Percentiles rank a stretch among this genome's conserved stretches.
These are phyloP conservation scores for Silvanus unidentatus DNA, from an alignment of 2,888 invertebrate species.

Conservation along the genomic window DNA sequence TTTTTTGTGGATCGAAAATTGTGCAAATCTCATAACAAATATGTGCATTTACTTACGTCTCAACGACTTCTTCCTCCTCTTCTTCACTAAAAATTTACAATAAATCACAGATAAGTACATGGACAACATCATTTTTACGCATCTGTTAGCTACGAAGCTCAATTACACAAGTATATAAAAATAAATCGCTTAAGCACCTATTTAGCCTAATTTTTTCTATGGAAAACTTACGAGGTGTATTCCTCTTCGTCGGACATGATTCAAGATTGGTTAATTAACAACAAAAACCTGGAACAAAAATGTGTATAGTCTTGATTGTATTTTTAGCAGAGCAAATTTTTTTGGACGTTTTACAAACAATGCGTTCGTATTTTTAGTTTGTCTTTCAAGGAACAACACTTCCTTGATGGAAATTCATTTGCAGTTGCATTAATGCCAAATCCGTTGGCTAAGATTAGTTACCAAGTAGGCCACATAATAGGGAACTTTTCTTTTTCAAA, in stretches of 20 bases:
- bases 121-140: conserved; percentile 9
- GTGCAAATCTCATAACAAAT: too few relatives aligned
- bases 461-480: too few relatives aligned
- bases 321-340: neutral
- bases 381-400: neutral
- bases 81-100: conserved; percentile 52
- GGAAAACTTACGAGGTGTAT: conserved; percentile 90
- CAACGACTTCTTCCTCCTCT: conserved; percentile 72
- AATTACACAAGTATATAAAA: conserved; percentile 18
- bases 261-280: conserved; percentile 51
- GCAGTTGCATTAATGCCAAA: too few relatives aligned
- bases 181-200: too few relatives aligned
- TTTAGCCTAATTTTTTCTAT: neutral
- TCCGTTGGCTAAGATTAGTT: too few relatives aligned
- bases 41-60: conserved; percentile 78
- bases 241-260: conserved; percentile 94
- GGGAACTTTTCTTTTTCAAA: neutral
- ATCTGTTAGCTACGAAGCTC: conserved; percentile 31
- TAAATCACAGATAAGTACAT: conserved; percentile 22
- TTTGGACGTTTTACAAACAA: conserved; percentile 23
- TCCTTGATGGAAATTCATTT: too few relatives aligned
- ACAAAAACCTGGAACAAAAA: conserved; percentile 52
- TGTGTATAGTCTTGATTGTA: neutral
- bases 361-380: conserved; percentile 14
- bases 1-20: too few relatives aligned